Evolutionary conservation across 2,797 vertebrate genomes (phyloP), one percentile per base, ranked within the genome.

Genomic region (Leucoraja ocellata): DNA sequence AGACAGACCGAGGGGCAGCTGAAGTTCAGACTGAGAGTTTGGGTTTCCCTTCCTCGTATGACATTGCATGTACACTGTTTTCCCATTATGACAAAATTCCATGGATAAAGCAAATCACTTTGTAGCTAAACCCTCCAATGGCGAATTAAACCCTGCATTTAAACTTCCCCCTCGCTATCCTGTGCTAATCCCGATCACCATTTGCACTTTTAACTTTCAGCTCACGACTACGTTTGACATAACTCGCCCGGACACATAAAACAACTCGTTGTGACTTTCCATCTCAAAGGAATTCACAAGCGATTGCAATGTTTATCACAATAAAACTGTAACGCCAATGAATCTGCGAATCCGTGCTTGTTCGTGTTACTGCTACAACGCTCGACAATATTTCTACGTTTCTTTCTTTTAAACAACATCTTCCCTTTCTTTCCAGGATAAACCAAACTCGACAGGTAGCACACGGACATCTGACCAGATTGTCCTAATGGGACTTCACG

Each of bases 181-280:
- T 39, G n/a, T 39, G 23, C n/a, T 92, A 76, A 92, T 92, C 71
- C 58, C 93, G 46, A 86, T 46, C 61, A 61, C 93, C 93, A 93
- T 94, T 95, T 94, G 93, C 0, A 36, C 94, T 94, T 93, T 94
- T 95, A 93, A 94, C 93, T 95, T 96, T 95, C 94, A 94, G 94
- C 83, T 96, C 95, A 96, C 95, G 95, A 95, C 94, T 93, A 94
- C 94, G 80, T 74, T 84, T 96, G 96, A 96, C 95, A 94, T 94
- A 94, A 96, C 96, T 94, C 94, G 94, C 86, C 93, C 94, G 94
- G 96, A 96, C 96, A 96, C 94, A 95, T 94, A 95, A 96, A 95
- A 32, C 32, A 54, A 25, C 68, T n/a, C n/a, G 39, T 46, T 92
- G 28, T 25, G 7, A 54, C 5, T n/a, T 54, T 28, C n/a, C 16